Evolutionary conservation across 2,888 invertebrate species (phyloP), one percentile per base, ranked within the genome.

Genomic region (Diogma glabrata): DNA sequence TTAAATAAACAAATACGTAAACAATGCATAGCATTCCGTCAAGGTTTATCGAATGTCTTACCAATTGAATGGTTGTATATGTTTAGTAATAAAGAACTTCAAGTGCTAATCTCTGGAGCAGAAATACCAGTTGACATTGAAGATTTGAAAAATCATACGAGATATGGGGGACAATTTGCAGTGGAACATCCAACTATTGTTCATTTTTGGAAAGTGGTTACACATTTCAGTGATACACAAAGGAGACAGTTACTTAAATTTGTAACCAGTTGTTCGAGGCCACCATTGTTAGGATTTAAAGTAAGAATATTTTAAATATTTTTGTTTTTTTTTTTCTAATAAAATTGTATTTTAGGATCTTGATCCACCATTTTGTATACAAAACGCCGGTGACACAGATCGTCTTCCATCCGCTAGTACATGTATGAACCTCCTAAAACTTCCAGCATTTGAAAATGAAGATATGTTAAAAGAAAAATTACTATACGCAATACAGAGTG

Each of bases 261-360:
- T 72, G 96, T 97, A 38, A 99, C 99, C 3, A 94, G 95, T 65
- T 97, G 97, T 65, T 97, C 97, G 1, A 73, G 96, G 53, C 94
- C 97, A 4, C 99, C 99, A 0, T 74, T 99, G 22, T 73, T 99
- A 36, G 99, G 99, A 3, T 99, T 99, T 65, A 94, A 92, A 80
- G 94, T 92, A 66, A 61, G 51, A 48, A 28, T 8, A n/a, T 40
- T 33, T 38, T 19, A 46, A 7, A 10, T 43, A 28, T 53, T 36
- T 54, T 7, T 52, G 40, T 51, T 48, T 1, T 43, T 20, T 50
- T 19, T 26, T 36, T 16, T 46, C 19, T 23, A 19, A 30, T 52
- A 8, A 26, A 33, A 49, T n/a, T 28, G 20, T 28, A 36, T 64
- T 65, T 2, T 62, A 94, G 88, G 95, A 96, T 66, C 72, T 97